A percentile compares a stretch with the other conserved stretches of the same genome.
Evolutionary conservation across 2,888 invertebrate genomes (phyloP).

Genomic region (Drosophila formosana): DNA sequence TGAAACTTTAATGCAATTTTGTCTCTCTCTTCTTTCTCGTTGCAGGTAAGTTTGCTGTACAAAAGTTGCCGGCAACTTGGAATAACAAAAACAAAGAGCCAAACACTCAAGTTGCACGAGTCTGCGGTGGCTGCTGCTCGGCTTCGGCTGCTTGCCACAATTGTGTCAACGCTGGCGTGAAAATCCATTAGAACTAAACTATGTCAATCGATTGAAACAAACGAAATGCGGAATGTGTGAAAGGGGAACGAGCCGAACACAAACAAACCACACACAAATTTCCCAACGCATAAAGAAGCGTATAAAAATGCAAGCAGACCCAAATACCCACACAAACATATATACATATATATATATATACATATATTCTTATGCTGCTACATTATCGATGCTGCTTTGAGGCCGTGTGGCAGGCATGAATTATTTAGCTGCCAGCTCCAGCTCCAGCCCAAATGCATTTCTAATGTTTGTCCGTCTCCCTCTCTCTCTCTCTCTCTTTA

Average conservation of each 20-base stretch:
- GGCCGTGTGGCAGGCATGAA: slow-evolving; percentile 35
- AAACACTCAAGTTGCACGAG: slow-evolving; percentile 48
- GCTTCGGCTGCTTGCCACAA: slow-evolving; percentile 47
- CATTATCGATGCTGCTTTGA: slow-evolving; percentile 40
- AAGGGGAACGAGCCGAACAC: slow-evolving; percentile 22
- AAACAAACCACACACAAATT: slow-evolving; percentile 36
- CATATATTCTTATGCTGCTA: slow-evolving; percentile 18
- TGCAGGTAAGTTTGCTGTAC: slow-evolving; percentile 66
- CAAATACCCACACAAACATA: slow-evolving; percentile 14
- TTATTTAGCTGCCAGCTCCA: slow-evolving; percentile 43
- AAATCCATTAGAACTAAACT: slow-evolving; percentile 80
- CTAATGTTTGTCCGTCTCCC: slow-evolving; percentile 46
- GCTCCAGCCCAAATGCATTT: slow-evolving; percentile 69
- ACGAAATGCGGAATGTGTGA: slow-evolving; percentile 58
- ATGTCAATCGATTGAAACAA: slow-evolving; percentile 76
- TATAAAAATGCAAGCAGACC: slow-evolving; percentile 29
- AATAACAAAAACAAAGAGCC: slow-evolving; percentile 35
- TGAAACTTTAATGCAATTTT: slow-evolving; percentile 71
- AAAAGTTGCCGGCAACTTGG: slow-evolving; percentile 38
- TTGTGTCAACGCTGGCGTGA: slow-evolving; percentile 77
- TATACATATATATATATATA: background rate
- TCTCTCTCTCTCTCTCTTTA: background rate
- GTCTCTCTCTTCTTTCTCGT: slow-evolving; percentile 38
- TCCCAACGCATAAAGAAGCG: slow-evolving; percentile 52
- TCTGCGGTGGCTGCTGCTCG: slow-evolving; percentile 25